phyloP scores from a whole-genome alignment of 2,888 invertebrate species.

The Yponomeuta evonymella region DNA sequence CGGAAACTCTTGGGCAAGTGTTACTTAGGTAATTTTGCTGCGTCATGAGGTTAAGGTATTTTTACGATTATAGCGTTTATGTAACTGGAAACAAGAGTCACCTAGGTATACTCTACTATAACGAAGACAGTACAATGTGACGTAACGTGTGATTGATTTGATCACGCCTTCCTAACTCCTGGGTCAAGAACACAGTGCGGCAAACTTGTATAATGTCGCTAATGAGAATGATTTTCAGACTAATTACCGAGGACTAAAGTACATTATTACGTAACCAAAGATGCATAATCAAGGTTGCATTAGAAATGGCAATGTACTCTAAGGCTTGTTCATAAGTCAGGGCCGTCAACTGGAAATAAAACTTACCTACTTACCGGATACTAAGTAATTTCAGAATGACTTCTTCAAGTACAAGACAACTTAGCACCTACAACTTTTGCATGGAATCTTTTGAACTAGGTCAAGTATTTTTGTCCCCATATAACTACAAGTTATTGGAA shows the following conservation, averaged over 20 bases:
- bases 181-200: conserved; percentile 37
- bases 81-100: conserved; percentile 14
- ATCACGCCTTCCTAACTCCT: conserved; percentile 38
- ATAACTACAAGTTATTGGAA: no score
- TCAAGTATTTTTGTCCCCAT: no score
- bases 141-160: conserved; percentile 35
- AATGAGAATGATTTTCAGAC: conserved; percentile 3
- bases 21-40: not conserved
- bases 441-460: no score
- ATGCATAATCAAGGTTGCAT: not conserved
- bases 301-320: not conserved
- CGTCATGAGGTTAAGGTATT: not conserved
- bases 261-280: not conserved
- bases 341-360: not conserved
- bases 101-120: conserved; percentile 30
- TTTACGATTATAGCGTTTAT: not conserved
- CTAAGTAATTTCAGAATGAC: no score
- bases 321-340: not conserved
- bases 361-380: no score
- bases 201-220: conserved; percentile 19
- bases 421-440: no score
- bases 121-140: conserved; percentile 28
- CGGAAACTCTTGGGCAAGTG: not conserved
- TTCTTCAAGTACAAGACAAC: no score
- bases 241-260: conserved; percentile 7